Conservation (phyloP, 2,113 vertebrate species). For the Pipra filicauda region DNA sequence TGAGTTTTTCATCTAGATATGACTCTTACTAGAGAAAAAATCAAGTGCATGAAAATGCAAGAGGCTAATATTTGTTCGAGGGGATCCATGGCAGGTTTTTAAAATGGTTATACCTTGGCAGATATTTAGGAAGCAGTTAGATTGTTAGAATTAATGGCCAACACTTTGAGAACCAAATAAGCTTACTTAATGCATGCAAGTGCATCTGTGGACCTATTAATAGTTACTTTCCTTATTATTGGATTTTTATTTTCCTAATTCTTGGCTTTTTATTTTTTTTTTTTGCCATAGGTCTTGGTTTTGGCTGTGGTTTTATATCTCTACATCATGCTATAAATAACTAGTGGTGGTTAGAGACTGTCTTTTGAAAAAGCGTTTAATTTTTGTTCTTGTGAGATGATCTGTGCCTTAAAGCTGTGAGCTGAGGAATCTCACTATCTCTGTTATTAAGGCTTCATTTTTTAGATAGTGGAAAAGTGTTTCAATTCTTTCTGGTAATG, state of each 20-base stretch:
- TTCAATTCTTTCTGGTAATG: slow-evolving; percentile 20
- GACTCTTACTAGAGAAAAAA: background rate
- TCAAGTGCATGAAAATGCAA: background rate
- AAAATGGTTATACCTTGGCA: background rate
- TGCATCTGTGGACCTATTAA: background rate
- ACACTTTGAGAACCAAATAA: background rate
- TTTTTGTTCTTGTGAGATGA: slow-evolving; percentile 9
- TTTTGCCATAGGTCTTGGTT: background rate
- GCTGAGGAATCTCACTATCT: slow-evolving; percentile 15
- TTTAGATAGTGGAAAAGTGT: slow-evolving; percentile 10
- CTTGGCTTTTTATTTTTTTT: background rate
- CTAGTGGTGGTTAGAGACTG: slow-evolving; percentile 10
- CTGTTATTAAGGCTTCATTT: slow-evolving; percentile 4
- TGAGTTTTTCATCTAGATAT: background rate
- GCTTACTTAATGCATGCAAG: background rate
- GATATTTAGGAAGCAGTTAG: background rate
- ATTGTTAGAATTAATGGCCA: background rate
- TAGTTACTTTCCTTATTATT: background rate
- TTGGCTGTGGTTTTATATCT: slow-evolving; percentile 30
- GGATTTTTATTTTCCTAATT: background rate
- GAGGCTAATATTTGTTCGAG: background rate
- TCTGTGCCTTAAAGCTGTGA: background rate
- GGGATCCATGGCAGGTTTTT: background rate
- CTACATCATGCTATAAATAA: background rate
- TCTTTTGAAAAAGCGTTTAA: background rate